phyloP scores from a whole-genome alignment of 2,888 invertebrate species.

The Rapana venosa region DNA sequence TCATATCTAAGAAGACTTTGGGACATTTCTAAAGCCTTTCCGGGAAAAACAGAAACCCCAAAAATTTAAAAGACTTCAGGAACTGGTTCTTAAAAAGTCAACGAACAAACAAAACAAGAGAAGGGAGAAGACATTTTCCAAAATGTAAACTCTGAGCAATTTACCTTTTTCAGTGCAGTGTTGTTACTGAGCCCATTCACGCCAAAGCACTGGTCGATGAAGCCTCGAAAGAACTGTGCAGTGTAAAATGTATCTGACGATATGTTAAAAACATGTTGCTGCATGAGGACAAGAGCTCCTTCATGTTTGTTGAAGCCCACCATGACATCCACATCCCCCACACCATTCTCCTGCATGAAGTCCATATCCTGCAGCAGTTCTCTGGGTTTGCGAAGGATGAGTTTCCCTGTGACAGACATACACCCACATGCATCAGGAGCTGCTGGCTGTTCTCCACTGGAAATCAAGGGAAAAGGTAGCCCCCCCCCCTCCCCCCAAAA shows the following conservation, averaged over 20 bases:
- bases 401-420: background rate
- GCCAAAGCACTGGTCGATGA: background rate
- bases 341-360: constrained; percentile 22
- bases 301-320: constrained; percentile 34
- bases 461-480: no score
- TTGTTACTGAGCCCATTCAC: background rate
- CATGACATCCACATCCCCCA: constrained; percentile 39
- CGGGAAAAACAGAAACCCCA: no score
- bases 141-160: background rate
- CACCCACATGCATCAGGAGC: no score
- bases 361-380: constrained; percentile 18
- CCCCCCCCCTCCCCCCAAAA: no score
- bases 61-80: no score
- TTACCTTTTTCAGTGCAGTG: background rate
- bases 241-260: background rate
- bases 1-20: no score
- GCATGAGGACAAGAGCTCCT: background rate
- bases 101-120: no score
- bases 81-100: no score
- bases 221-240: background rate
- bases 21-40: no score
- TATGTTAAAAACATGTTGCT: background rate
- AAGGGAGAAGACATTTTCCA: background rate
- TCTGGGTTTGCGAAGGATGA: constrained; percentile 15
- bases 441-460: no score